A percentile compares a stretch with the other conserved stretches of the same genome.
Evolutionary conservation across 2,113 vertebrate genomes (phyloP).

Genomic region (Myrmecobius fasciatus): DNA sequence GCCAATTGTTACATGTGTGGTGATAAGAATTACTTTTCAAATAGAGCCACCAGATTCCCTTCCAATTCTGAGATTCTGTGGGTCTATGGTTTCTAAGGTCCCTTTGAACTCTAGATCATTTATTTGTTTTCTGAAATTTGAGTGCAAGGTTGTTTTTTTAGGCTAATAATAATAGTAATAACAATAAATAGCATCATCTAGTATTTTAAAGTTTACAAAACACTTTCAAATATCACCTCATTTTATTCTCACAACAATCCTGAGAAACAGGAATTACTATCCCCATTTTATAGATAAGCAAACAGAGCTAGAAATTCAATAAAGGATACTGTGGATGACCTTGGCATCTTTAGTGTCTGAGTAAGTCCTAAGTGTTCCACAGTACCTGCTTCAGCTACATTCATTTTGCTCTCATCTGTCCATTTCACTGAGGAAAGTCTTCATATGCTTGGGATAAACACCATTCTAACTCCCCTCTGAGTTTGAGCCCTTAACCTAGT

Average conservation of each 20-base stretch:
- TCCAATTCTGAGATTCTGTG: background rate
- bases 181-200: background rate
- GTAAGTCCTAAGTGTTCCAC: too few species aligned
- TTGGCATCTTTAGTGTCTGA: too few species aligned
- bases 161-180: background rate
- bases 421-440: too few species aligned
- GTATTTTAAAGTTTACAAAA: background rate
- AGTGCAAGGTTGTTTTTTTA: background rate
- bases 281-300: background rate
- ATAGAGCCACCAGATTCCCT: background rate
- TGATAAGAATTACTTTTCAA: background rate
- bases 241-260: background rate
- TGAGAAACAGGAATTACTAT: background rate
- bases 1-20: background rate
- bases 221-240: background rate
- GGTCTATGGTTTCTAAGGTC: background rate
- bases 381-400: too few species aligned
- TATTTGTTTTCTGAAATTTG: background rate
- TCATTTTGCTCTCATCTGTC: too few species aligned
- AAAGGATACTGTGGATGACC: too few species aligned
- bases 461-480: too few species aligned
- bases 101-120: background rate
- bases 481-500: too few species aligned
- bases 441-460: too few species aligned
- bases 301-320: background rate